Base-by-base conservation (phyloP, 1,140 invertebrate genomes). In the Aphidius gifuensis region DNA sequence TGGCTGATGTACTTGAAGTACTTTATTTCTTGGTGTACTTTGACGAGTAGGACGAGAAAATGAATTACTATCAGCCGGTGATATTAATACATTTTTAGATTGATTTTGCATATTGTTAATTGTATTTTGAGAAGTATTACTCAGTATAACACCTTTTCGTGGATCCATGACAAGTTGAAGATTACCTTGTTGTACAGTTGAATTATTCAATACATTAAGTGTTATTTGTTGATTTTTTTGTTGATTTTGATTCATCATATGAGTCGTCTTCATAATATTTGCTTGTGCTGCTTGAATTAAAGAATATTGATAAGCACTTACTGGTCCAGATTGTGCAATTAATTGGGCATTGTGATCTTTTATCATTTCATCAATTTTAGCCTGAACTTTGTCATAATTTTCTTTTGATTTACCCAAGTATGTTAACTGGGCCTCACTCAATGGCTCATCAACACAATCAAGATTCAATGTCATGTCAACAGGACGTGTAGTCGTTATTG, bases 361-460 rank as follows among this genome's bases (percentile, higher is more conserved):
- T 38, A 78, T 65, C 43, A 81, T n/a, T 21, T 79, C 75, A 9
- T 81, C 77, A 5, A 80, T 62, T 32, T 69, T 74, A 49, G 70
- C 59, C 56, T 61, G 60, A 11, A 80, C 77, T 72, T 79, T 49
- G 42, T 74, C 68, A 59, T 66, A 73, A 64, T 79, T 69, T 55
- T 78, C 74, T 82, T 71, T 86, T 71, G 63, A 79, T 81, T 82
- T 85, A 75, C 62, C 83, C 82, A 61, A 84, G 81, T 42, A 80
- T 74, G 53, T 73, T 63, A 85, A 69, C 69, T 90, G 88, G 6
- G 78, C 82, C 59, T 87, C 83, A 5, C 83, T 86, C 0, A 90
- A 73, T 49, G 88, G 87, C 49, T 90, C 88, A 54, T 88, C 85
- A 74, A 80, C 81, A 65, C 86, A 88, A 56, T 89, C 87, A 67